Conservation (phyloP, 2,888 invertebrate genomes). For the Pomacea canaliculata region DNA sequence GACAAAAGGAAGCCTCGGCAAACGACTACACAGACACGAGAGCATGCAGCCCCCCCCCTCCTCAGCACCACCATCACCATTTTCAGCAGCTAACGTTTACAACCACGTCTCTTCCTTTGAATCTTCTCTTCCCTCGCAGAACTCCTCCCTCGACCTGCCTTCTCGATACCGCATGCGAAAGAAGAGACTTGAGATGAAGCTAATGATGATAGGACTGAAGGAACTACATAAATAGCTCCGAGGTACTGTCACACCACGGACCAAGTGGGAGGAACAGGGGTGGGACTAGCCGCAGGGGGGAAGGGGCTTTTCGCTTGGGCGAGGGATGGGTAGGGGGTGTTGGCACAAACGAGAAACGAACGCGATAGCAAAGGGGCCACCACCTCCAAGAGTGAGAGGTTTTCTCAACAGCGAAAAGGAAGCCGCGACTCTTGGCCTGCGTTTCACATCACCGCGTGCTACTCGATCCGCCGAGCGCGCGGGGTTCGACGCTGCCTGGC, state of each 20-base stretch:
- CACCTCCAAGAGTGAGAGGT: neutral
- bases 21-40: too few species aligned
- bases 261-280: neutral
- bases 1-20: neutral
- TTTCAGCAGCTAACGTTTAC: neutral
- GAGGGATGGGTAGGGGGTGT: conserved; percentile 7
- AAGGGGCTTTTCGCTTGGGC: neutral
- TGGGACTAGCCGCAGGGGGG: neutral
- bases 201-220: conserved; percentile 26
- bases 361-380: conserved; percentile 8
- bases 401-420: conserved; percentile 12
- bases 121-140: neutral
- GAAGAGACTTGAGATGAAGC: neutral
- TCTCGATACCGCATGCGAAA: neutral
- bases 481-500: too few species aligned
- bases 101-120: conserved; percentile 2
- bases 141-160: neutral
- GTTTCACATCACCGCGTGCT: too few species aligned
- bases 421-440: too few species aligned
- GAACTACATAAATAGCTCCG: conserved; percentile 20
- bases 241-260: conserved; percentile 12
- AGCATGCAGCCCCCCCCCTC: neutral
- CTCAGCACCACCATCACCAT: neutral
- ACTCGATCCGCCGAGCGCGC: too few species aligned
- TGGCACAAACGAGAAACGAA: conserved; percentile 25